phyloP scores from a whole-genome alignment of 2,888 invertebrate genomes.

The Bruchidius siliquastri region DNA sequence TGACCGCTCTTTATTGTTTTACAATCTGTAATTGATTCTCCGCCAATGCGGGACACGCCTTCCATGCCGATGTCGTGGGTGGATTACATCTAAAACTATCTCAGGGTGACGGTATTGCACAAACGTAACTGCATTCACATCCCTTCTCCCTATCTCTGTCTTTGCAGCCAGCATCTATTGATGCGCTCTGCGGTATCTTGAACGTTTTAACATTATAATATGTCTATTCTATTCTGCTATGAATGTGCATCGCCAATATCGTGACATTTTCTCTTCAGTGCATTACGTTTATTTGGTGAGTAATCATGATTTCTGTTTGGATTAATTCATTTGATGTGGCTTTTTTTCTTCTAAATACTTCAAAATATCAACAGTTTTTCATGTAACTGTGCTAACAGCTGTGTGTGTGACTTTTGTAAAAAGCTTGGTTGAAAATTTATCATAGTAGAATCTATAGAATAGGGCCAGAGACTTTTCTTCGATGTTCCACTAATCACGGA shows the following conservation, averaged over 20 bases:
- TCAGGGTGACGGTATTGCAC: conserved; percentile 30
- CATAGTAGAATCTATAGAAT: too few species aligned
- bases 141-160: conserved; percentile 26
- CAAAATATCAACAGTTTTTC: too few species aligned
- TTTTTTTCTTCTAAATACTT: too few species aligned
- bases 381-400: too few species aligned
- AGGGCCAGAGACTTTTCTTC: too few species aligned
- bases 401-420: too few species aligned
- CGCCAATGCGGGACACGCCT: background rate
- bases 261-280: background rate
- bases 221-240: background rate
- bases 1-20: too few species aligned
- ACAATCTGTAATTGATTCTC: background rate
- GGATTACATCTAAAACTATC: conserved; percentile 25
- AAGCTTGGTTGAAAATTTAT: too few species aligned
- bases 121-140: conserved; percentile 17
- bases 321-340: too few species aligned
- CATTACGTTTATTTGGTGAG: background rate
- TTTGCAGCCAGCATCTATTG: background rate
- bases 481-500: too few species aligned
- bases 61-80: background rate
- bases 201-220: background rate
- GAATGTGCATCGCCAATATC: background rate
- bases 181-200: background rate
- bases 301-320: background rate